Conservation (phyloP, 1,140 invertebrate species). For the Pseudomyrmex gracilis region DNA sequence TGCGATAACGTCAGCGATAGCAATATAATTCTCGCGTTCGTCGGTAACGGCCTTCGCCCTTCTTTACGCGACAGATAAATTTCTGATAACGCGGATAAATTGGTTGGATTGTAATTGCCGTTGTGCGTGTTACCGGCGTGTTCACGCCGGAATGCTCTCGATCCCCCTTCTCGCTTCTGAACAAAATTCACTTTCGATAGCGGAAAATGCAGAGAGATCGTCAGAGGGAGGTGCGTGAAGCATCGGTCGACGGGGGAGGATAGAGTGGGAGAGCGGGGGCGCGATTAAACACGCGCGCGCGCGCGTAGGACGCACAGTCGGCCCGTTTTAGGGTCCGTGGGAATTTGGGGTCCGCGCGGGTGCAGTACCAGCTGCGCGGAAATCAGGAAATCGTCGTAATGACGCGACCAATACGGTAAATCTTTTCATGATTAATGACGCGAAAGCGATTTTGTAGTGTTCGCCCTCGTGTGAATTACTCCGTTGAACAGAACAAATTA, state of each 20-base stretch:
- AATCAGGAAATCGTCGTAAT: constrained; percentile 78
- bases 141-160: constrained; percentile 58
- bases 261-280: not conserved
- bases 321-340: constrained; percentile 71
- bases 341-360: constrained; percentile 67
- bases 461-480: constrained; percentile 59
- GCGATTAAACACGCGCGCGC: constrained; percentile 70
- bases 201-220: constrained; percentile 1
- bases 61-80: constrained; percentile 76
- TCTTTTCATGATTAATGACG: constrained; percentile 74
- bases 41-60: constrained; percentile 61
- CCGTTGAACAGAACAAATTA: constrained; percentile 30
- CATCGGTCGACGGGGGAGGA: constrained; percentile 11
- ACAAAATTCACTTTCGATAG: constrained; percentile 64
- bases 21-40: constrained; percentile 68
- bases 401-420: constrained; percentile 60
- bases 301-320: constrained; percentile 57
- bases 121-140: constrained; percentile 82
- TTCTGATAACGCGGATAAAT: constrained; percentile 83
- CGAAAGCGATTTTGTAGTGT: constrained; percentile 67
- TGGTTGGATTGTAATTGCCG: constrained; percentile 84
- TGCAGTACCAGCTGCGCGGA: constrained; percentile 67
- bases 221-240: constrained; percentile 6
- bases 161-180: constrained; percentile 1
- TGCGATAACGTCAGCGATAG: constrained; percentile 68